phyloP scores from a whole-genome alignment of 92 coral and sea anemone species.

The Zoanthus solanderi region DNA sequence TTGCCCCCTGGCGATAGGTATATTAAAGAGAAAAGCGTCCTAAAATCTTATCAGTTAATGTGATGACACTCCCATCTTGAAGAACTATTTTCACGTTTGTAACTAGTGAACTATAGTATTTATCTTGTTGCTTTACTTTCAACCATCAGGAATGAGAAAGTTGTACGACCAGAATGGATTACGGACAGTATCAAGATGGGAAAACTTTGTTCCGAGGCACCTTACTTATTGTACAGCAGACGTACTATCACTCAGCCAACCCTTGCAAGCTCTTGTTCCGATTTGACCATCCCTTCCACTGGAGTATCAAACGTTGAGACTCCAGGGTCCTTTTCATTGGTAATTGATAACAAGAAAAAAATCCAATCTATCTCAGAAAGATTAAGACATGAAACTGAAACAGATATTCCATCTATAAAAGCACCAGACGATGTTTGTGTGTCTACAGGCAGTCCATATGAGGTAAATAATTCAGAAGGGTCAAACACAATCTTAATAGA shows the following conservation, averaged over 20 bases:
- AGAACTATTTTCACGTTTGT: no score
- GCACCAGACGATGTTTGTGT: neutral
- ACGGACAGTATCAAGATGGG: conserved; percentile 84
- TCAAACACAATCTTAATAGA: neutral
- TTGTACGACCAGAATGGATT: conserved; percentile 96
- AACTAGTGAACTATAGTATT: no score
- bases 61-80: no score
- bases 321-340: neutral
- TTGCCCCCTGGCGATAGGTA: no score
- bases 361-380: neutral
- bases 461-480: neutral
- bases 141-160: conserved; percentile 77
- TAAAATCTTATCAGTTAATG: no score
- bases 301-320: neutral
- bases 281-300: neutral
- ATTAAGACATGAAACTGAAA: neutral
- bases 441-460: neutral
- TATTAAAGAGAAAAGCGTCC: no score
- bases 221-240: conserved; percentile 83
- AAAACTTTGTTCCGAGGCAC: conserved; percentile 68
- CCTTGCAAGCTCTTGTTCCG: conserved; percentile 36
- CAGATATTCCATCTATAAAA: neutral
- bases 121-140: no score
- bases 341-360: neutral
- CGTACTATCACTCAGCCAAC: conserved; percentile 74